Evolutionary conservation across 1,140 invertebrate genomes (phyloP), one percentile per base, ranked within the genome.

Genomic region (Cecropterus lyciades): DNA sequence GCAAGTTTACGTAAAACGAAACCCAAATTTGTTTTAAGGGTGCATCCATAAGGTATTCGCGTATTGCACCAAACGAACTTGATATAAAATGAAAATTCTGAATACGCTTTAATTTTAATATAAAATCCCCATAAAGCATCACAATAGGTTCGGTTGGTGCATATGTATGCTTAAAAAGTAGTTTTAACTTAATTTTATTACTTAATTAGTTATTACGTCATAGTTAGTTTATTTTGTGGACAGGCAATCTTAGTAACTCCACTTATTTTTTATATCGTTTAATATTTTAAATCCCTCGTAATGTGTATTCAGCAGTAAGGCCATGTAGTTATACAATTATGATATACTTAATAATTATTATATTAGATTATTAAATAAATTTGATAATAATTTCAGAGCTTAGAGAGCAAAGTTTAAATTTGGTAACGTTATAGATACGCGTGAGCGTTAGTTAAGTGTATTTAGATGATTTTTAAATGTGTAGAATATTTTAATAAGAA

Each of bases 321-420:
- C 70, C 72, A 75, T 78, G 57, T 73, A 72, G 74, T 67, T 69
- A 60, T 73, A 75, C 65, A 75, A 70, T 65, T 42, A 65, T 60
- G 51, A 71, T 49, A 49, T 62, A 62, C 46, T 62, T 62, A 62
- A 62, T 63, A 65, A 14, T 67, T 37, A 60, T 46, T 42, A 56
- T 72, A 20, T 20, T 20, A 51, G 69, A 71, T 73, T 76, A 79
- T 74, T 77, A 76, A 43, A 43, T 43, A 79, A 70, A 69, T 56
- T 60, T 48, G 71, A 79, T 79, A 83, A 77, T 77, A 83, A 82
- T 63, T 67, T 73, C 71, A 79, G 75, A 81, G 79, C 76, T 83
- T 81, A 82, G 72, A 69, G 40, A 59, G 20, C 17, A 48, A 57
- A 68, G 62, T 69, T 70, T 65, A 62, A 64, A 59, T 73, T 63